Base-by-base conservation (phyloP, 2,797 vertebrate species). In the Parambassis ranga region DNA sequence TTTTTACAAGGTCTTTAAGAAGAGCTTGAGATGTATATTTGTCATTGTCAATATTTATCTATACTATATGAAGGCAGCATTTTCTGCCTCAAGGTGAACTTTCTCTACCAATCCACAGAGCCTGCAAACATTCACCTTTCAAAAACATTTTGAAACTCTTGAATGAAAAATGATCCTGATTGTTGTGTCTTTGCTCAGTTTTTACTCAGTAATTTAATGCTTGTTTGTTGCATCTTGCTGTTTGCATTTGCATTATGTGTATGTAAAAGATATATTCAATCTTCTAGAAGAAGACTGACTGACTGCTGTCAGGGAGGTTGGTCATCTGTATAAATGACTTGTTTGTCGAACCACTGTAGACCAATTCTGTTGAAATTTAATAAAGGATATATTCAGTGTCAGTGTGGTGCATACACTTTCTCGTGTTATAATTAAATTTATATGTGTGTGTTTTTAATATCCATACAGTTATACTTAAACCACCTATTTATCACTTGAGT, bases 361-460 rank as follows among this genome's bases (percentile, higher is more conserved):
- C 44, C 32, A 63, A 59, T 67, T 73, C 9, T 77, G 36, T 46
- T 13, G 20, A 71, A 36, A 78, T 73, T 61, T 66, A 92, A 89
- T 92, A 93, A 92, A 85, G 28, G 41, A 68, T 78, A 15, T 76
- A 49, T 79, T 77, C 16, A 70, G n/a, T 1, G 2, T 41, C 13
- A 18, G 33, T n/a, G n/a, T n/a, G n/a, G n/a, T n/a, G n/a, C n/a
- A n/a, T n/a, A n/a, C n/a, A 1, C 16, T 30, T 39, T 60, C 0
- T 7, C 2, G 42, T 19, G 3, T 43, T 41, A n/a, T n/a, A 23
- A 1, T 23, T 2, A n/a, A 33, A 31, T 14, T 14, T 3, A 6
- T 10, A 27, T 0, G 13, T 39, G 11, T 26, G 14, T n/a, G n/a
- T n/a, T n/a, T n/a, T n/a, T n/a, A n/a, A n/a, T n/a, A n/a, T n/a